Conservation (phyloP, 2,113 vertebrate genomes). For the Pomatostomus ruficeps region DNA sequence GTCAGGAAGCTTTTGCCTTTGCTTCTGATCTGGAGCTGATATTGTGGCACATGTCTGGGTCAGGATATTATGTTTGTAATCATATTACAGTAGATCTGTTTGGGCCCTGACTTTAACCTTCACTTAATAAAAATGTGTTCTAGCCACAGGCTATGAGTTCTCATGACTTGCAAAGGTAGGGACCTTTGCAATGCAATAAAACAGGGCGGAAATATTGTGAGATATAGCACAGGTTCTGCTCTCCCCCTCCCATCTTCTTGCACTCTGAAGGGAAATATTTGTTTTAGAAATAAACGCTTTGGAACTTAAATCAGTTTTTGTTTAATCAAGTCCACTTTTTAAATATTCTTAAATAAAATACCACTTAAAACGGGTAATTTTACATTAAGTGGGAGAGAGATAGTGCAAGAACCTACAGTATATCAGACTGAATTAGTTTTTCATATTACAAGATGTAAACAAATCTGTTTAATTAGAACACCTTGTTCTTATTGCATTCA, state of each 20-base stretch:
- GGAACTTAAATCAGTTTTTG: slow-evolving; percentile 52
- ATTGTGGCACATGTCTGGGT: not conserved
- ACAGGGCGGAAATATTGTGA: slow-evolving; percentile 1
- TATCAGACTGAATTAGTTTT: slow-evolving; percentile 78
- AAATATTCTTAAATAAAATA: slow-evolving; percentile 74
- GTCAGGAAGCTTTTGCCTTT: not conserved
- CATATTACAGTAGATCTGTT: not conserved
- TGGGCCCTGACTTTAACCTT: slow-evolving; percentile 20
- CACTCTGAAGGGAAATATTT: slow-evolving; percentile 12
- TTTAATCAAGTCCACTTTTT: slow-evolving; percentile 70
- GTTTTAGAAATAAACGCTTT: slow-evolving; percentile 24
- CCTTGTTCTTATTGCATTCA: slow-evolving; percentile 71
- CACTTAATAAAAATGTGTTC: slow-evolving; percentile 56
- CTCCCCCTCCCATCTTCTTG: not conserved
- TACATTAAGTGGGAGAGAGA: slow-evolving; percentile 63
- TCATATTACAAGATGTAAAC: slow-evolving; percentile 72
- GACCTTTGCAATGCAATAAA: slow-evolving; percentile 13
- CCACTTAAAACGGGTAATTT: slow-evolving; percentile 64
- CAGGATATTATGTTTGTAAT: not conserved
- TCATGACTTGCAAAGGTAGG: not conserved
- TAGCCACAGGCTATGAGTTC: slow-evolving; percentile 37
- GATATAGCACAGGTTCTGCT: not conserved
- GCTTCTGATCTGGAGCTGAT: not conserved
- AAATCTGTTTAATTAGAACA: slow-evolving; percentile 84
- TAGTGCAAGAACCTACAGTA: slow-evolving; percentile 58